Evolutionary conservation across 1,140 invertebrate species (phyloP).

Genomic region (Hypsibius dujardini): DNA sequence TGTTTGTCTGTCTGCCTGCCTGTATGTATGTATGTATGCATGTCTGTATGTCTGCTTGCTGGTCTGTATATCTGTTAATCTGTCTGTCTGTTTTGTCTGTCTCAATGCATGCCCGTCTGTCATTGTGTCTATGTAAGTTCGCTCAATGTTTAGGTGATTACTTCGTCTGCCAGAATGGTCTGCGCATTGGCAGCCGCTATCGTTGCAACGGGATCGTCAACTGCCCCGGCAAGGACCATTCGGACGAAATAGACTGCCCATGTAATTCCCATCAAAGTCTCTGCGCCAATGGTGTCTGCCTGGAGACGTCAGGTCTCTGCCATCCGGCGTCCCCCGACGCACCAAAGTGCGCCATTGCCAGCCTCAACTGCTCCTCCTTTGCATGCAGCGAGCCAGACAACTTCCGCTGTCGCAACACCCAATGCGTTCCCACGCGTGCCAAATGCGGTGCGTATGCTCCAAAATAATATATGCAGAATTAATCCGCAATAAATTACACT

Average conservation of each 20-base stretch:
- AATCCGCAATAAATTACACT: background rate
- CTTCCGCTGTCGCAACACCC: background rate
- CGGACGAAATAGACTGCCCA: conserved; percentile 9
- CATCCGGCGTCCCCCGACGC: background rate
- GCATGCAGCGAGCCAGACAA: background rate
- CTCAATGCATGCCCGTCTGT: background rate
- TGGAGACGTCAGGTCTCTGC: background rate
- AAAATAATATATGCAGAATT: background rate
- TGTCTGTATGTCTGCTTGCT: background rate
- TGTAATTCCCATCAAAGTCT: background rate
- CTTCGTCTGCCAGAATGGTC: background rate
- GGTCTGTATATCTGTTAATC: background rate
- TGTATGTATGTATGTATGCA: background rate
- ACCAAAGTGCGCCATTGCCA: background rate
- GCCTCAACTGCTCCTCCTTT: background rate
- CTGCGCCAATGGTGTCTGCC: background rate
- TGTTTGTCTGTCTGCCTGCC: no score
- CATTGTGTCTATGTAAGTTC: background rate
- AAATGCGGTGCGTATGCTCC: background rate
- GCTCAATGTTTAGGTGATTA: background rate
- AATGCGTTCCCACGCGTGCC: background rate
- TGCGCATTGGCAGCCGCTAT: background rate
- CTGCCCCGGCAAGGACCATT: background rate
- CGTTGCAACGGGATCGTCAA: background rate
- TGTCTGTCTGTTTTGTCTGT: background rate